Evolutionary conservation across 2,113 vertebrate species (phyloP), one percentile per base, ranked within the genome.

Genomic region (Nerophis ophidion): DNA sequence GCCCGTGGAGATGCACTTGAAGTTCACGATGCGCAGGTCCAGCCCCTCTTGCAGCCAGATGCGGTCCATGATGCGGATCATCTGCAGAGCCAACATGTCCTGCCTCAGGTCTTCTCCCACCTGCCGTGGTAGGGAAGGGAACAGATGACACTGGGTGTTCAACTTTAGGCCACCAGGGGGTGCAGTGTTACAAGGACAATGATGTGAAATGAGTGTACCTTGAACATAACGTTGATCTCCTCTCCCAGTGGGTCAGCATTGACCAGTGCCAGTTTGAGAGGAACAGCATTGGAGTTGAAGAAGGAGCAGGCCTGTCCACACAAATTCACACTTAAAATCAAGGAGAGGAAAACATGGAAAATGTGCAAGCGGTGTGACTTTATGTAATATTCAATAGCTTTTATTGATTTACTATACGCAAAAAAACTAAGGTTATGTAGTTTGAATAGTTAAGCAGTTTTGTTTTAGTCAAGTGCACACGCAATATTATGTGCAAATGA

Each of bases 41-140:
- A 99, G 89, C 1, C 97, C 97, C 72, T 98, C 96, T 82, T 98
- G 95, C 72, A 97, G 89, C 96, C 97, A 99, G 73, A 98, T 94
- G 68, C 97, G 95, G 83, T 99, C 97, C 97, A 99, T 99, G 57
- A 99, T 94, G 63, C 94, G 96, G 83, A 99, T 98, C 95, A 99
- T 96, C 83, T 99, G 97, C 45, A 99, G 91, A 47, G 97, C 95
- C 79, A 99, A 74, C 97, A 99, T 99, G 86, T 99, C 97, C 87
- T 99, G 97, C 36, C 97, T 90, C 74, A 99, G 84, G 85, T 99
- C 96, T 79, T 99, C 97, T 59, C 97, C 97, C 58, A 98, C 94
- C 97, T 99, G 73, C 50, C 7, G 2, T 13, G 51, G 16, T 51
- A 8, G 36, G 33, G 14, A 36, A 0, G 51, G 3, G 19, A 8